Conservation (phyloP, 1,140 invertebrate species). For the Lutraria rhynchaena region DNA sequence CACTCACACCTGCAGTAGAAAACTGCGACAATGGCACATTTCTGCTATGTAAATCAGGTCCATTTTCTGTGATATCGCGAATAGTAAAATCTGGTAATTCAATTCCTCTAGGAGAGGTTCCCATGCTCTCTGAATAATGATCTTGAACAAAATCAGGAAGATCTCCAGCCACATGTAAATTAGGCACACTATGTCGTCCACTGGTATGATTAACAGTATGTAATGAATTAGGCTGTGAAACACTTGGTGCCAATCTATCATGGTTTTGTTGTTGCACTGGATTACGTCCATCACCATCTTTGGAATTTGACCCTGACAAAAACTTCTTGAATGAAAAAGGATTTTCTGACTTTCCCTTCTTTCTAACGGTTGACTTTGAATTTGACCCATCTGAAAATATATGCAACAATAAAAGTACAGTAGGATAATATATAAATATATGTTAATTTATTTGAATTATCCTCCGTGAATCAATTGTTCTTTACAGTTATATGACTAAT, state of each 20-base stretch:
- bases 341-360: slow-evolving; percentile 72
- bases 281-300: slow-evolving; percentile 19
- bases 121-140: slow-evolving; percentile 65
- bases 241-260: no score
- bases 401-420: no score
- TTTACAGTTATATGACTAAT: slow-evolving; percentile 1
- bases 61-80: slow-evolving; percentile 27
- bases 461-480: background rate
- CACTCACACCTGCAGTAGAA: slow-evolving; percentile 6
- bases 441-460: background rate
- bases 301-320: slow-evolving; percentile 55
- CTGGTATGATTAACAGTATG: background rate
- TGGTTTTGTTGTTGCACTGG: background rate
- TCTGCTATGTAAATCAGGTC: slow-evolving; percentile 16
- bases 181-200: slow-evolving; percentile 4
- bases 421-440: background rate
- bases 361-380: slow-evolving; percentile 61
- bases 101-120: slow-evolving; percentile 44
- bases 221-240: background rate
- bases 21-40: slow-evolving; percentile 5
- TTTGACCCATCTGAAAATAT: slow-evolving; percentile 25
- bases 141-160: slow-evolving; percentile 79
- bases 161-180: slow-evolving; percentile 63
- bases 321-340: slow-evolving; percentile 81
- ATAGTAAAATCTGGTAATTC: slow-evolving; percentile 73